phyloP scores from a whole-genome alignment of 1,140 invertebrate species.

The Lycorma delicatula region DNA sequence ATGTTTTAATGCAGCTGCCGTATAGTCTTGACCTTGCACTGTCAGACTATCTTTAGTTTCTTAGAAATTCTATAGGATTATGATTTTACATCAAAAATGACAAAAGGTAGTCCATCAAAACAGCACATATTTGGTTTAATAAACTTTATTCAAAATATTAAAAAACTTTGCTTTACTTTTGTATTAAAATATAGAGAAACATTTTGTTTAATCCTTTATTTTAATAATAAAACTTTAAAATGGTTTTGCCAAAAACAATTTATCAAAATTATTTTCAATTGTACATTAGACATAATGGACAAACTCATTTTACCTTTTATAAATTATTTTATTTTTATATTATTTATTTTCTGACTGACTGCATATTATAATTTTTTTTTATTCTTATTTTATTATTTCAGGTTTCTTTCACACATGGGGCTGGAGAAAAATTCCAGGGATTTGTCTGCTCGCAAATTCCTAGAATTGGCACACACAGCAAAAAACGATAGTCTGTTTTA shows the following conservation, averaged over 20 bases:
- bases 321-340: background rate
- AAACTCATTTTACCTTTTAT: background rate
- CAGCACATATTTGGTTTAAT: too few relatives aligned
- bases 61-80: too few relatives aligned
- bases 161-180: too few relatives aligned
- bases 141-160: too few relatives aligned
- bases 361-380: background rate
- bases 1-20: too few relatives aligned
- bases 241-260: background rate
- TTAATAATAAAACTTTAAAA: background rate
- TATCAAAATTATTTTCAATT: background rate
- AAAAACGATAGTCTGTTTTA: background rate
- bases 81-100: too few relatives aligned
- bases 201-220: too few relatives aligned
- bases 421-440: background rate
- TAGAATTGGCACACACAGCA: background rate
- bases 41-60: too few relatives aligned
- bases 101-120: too few relatives aligned
- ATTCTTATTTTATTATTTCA: background rate
- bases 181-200: too few relatives aligned
- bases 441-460: background rate
- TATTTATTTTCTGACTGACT: background rate
- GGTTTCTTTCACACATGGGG: background rate
- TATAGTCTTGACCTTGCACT: too few relatives aligned
- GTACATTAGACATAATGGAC: background rate